Evolutionary conservation across 2,797 vertebrate species (phyloP).

Genomic region (Lagocephalus sceleratus): DNA sequence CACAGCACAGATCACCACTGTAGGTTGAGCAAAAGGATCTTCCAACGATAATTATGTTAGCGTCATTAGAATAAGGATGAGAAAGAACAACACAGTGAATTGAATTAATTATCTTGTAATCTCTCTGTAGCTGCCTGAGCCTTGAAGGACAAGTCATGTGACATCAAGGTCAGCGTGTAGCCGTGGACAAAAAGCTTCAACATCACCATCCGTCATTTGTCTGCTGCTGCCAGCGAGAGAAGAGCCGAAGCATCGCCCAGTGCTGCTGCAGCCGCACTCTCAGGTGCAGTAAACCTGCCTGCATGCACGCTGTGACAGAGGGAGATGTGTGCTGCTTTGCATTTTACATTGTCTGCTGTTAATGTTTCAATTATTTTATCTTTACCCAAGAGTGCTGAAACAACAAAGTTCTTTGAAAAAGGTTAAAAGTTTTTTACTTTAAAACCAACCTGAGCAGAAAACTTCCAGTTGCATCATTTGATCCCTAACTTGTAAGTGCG

Average conservation of each 20-base stretch:
- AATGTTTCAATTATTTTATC: too few relatives aligned
- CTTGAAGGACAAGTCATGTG: conserved; percentile 7
- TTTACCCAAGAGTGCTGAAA: too few relatives aligned
- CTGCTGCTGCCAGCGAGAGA: conserved; percentile 1
- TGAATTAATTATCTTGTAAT: conserved; percentile 9
- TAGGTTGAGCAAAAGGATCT: conserved; percentile 7
- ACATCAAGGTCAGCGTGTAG: conserved; percentile 22
- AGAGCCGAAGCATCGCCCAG: conserved; percentile 1
- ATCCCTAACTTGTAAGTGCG: too few relatives aligned
- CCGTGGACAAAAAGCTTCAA: background rate
- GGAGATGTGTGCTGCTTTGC: too few relatives aligned
- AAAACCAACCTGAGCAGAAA: too few relatives aligned
- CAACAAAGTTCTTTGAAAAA: too few relatives aligned
- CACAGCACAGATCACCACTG: background rate
- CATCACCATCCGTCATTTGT: conserved; percentile 2
- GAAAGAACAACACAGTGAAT: conserved; percentile 18
- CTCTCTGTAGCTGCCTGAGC: conserved; percentile 10
- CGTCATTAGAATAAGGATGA: conserved; percentile 4
- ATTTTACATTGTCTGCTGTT: too few relatives aligned
- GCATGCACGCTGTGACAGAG: background rate
- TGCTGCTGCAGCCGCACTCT: conserved; percentile 7
- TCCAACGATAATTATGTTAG: conserved; percentile 8
- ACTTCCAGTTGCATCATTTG: too few relatives aligned
- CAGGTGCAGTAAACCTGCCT: conserved; percentile 21
- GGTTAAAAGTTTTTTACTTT: too few relatives aligned